Percentiles rank a stretch among this genome's conserved stretches.
These are phyloP conservation scores for Jordanella pulchra DNA, from an alignment of 2,797 vertebrate genomes.

Conservation along the genomic window DNA sequence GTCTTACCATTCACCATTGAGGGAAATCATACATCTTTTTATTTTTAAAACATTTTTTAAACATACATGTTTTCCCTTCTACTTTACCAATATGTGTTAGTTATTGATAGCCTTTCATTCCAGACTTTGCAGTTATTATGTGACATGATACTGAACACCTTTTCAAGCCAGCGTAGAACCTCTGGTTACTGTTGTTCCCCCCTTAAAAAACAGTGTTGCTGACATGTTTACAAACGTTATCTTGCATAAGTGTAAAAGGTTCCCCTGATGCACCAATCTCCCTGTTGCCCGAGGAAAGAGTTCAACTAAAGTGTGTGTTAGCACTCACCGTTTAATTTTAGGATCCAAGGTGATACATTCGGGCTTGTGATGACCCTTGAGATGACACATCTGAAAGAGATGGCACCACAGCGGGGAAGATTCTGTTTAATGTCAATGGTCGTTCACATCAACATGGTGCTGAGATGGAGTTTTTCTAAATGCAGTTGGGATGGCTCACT, in stretches of 20 bases:
- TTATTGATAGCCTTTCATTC: neutral
- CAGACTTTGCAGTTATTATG: neutral
- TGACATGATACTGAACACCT: neutral
- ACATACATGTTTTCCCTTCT: neutral
- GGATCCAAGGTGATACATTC: conserved; percentile 23
- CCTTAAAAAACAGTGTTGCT: neutral
- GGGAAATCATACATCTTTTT: neutral
- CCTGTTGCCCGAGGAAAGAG: conserved; percentile 10
- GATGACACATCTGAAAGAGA: conserved; percentile 23
- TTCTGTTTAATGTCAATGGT: conserved; percentile 17
- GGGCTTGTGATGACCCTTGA: conserved; percentile 29
- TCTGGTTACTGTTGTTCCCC: conserved; percentile 2
- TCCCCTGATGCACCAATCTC: conserved; percentile 20
- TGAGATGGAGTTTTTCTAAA: conserved; percentile 5
- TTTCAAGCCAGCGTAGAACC: neutral
- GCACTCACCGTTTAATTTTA: conserved; percentile 42
- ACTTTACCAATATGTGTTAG: neutral
- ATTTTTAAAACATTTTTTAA: neutral
- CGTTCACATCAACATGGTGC: conserved; percentile 30
- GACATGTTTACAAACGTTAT: conserved; percentile 24
- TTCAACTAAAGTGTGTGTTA: conserved; percentile 15
- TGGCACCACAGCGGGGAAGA: conserved; percentile 34
- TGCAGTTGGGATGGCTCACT: neutral
- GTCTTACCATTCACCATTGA: too few relatives aligned
- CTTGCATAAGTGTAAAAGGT: conserved; percentile 2